phyloP scores from a whole-genome alignment of 2,888 invertebrate species.

The Trissonchulus sp. region DNA sequence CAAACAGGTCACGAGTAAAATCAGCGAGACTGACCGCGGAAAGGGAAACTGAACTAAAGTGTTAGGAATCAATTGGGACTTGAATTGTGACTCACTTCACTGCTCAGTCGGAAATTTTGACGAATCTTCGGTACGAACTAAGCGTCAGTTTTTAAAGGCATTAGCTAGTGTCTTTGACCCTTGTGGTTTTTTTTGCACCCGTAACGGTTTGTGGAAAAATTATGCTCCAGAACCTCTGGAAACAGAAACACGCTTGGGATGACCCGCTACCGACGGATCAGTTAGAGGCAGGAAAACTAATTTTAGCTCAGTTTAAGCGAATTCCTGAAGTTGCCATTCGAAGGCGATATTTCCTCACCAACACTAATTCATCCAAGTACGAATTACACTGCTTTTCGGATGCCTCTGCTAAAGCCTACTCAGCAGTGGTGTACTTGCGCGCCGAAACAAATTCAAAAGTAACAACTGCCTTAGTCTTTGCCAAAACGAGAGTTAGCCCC shows the following conservation, averaged over 20 bases:
- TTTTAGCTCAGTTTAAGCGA: background rate
- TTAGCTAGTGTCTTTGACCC: constrained; percentile 39
- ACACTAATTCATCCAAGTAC: background rate
- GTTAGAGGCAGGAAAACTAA: background rate
- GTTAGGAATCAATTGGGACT: constrained; percentile 26
- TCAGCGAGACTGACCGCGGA: constrained; percentile 1
- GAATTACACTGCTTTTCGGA: constrained; percentile 38
- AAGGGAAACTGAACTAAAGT: constrained; percentile 24
- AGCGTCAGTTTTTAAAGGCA: constrained; percentile 33
- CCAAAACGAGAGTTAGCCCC: constrained; percentile 39
- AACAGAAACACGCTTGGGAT: constrained; percentile 39
- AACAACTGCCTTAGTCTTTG: constrained; percentile 28
- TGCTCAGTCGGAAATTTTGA: constrained; percentile 15
- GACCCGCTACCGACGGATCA: constrained; percentile 33
- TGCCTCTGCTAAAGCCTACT: constrained; percentile 39
- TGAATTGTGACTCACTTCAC: constrained; percentile 24
- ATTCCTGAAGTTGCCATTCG: background rate
- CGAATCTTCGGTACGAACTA: constrained; percentile 10
- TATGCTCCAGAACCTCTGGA: constrained; percentile 42
- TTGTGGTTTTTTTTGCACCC: constrained; percentile 35
- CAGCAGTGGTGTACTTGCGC: constrained; percentile 36
- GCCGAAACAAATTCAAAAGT: background rate
- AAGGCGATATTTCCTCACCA: background rate
- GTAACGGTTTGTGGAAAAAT: constrained; percentile 36
- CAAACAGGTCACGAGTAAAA: background rate